Base-by-base conservation (phyloP, 2,113 vertebrate species). In the Actenoides hombroni region DNA sequence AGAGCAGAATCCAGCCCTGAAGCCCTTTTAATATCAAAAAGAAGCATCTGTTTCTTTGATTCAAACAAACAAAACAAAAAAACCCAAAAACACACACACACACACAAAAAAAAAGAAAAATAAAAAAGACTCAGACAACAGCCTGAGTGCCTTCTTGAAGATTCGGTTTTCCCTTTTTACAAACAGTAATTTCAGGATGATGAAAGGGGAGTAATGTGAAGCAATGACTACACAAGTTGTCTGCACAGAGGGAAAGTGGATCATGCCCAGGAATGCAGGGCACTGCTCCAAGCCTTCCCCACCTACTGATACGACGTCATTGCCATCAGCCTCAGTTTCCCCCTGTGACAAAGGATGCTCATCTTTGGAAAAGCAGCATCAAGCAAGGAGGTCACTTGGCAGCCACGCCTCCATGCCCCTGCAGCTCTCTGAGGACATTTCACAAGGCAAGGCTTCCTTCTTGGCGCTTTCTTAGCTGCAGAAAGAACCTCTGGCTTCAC, bases 31-130 rank as follows among this genome's bases (percentile, higher is more conserved):
- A 54, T 94, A 93, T 56, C 46, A 88, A 80, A 93, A 87, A 80
- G 84, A 90, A 96, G 93, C 68, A 93, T 92, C 90, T 93, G 79
- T 63, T 80, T 83, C 63, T 88, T 88, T 95, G 78, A 86, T 53
- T 56, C 25, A 37, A 61, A 61, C 13, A 57, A 56, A 56, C 29
- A 33, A 51, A 51, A 67, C 21, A 53, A 29, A 21, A 60, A 46
- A 46, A 9, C 44, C 44, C 46, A 46, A 20, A 46, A 17, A 46
- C 44, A 20, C 46, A 20, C 46, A 25, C 49, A 51, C 49, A 51
- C 24, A 51, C 23, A 51, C 12, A 51, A 6, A 25, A 51, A 25
- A 51, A 25, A 25, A 51, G 3, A 51, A 7, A 51, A 25, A 13
- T 12, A 51, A 51, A 51, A 16, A 48, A 94, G 40, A 56, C 42